phyloP scores from a whole-genome alignment of 2,113 vertebrate species.

The Oxygymnocypris stewartii region DNA sequence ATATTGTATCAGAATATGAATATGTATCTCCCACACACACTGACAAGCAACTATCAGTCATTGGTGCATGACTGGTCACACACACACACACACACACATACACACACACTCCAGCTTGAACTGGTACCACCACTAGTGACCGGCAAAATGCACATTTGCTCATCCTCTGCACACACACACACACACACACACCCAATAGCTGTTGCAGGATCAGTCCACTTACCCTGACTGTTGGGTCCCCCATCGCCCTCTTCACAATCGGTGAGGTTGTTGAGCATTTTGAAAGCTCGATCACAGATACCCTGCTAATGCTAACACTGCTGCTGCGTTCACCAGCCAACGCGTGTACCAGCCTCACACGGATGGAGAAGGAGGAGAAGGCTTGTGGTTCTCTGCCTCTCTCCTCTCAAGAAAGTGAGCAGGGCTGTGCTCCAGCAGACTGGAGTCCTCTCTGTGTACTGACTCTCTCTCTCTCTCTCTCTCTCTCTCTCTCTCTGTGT shows the following conservation, averaged over 20 bases:
- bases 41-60: background rate
- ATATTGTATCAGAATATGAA: too few species aligned
- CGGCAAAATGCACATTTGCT: background rate
- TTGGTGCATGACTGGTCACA: slow-evolving; percentile 5
- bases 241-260: slow-evolving; percentile 88
- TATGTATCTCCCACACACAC: background rate
- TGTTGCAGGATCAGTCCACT: slow-evolving; percentile 68
- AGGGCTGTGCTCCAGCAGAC: slow-evolving; percentile 42
- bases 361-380: slow-evolving; percentile 30
- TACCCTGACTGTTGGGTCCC: slow-evolving; percentile 86
- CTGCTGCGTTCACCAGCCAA: slow-evolving; percentile 33
- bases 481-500: too few species aligned
- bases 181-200: slow-evolving; percentile 6
- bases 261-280: slow-evolving; percentile 91
- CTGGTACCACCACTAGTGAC: background rate
- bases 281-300: slow-evolving; percentile 61
- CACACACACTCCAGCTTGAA: slow-evolving; percentile 13
- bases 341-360: slow-evolving; percentile 15
- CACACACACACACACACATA: slow-evolving; percentile 37
- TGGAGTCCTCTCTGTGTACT: slow-evolving; percentile 35
- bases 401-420: slow-evolving; percentile 48
- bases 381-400: slow-evolving; percentile 51
- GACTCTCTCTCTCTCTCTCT: too few species aligned
- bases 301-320: slow-evolving; percentile 39
- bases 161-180: slow-evolving; percentile 29